A percentile compares a stretch with the other conserved stretches of the same genome.
Conservation (phyloP, 2,113 vertebrate genomes). For the Gopherus flavomarginatus region DNA sequence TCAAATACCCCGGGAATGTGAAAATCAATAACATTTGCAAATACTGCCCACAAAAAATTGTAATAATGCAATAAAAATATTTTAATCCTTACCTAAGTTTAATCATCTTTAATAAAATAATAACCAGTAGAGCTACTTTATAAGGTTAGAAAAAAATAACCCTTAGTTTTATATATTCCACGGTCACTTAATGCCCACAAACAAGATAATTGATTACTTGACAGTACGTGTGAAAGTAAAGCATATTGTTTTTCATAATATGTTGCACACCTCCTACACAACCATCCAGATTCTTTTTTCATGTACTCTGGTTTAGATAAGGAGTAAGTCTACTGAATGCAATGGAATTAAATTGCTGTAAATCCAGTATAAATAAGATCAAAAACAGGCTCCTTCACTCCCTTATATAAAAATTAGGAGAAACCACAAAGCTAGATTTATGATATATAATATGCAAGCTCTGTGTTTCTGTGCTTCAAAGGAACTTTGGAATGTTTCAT, state of each 20-base stretch:
- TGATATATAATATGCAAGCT: neutral
- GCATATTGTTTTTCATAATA: neutral
- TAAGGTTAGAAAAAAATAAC: neutral
- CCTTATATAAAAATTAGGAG: neutral
- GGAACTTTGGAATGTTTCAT: neutral
- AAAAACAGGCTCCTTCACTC: neutral
- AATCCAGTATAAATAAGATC: neutral
- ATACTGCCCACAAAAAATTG: neutral
- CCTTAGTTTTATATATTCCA: neutral
- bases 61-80: neutral
- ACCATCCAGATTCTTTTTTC: neutral
- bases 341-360: neutral
- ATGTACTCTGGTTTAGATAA: neutral
- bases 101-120: neutral
- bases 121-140: neutral
- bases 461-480: neutral
- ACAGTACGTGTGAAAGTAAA: neutral
- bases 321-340: neutral
- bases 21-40: neutral
- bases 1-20: neutral
- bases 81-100: neutral
- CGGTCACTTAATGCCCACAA: neutral
- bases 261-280: neutral
- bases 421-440: neutral
- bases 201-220: neutral